These are phyloP conservation scores for Andinoacara biseriatus DNA, from an alignment of 2,113 vertebrate genomes.

Conservation along the genomic window DNA sequence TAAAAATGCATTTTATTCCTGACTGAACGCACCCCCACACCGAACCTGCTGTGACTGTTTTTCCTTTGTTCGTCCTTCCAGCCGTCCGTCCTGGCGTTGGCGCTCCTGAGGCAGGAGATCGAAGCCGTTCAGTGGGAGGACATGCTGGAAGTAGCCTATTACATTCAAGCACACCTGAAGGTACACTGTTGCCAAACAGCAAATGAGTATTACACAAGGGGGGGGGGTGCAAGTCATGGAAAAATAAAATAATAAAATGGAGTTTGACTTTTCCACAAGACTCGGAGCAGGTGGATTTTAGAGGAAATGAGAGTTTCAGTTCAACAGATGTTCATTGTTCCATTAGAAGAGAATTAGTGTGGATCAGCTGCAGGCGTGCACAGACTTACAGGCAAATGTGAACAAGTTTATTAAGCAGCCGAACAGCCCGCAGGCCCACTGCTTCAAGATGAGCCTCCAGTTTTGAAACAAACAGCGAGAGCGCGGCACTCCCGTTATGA, in stretches of 20 bases:
- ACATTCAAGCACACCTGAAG: constrained; percentile 89
- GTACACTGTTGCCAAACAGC: constrained; percentile 33
- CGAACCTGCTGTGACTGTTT: not conserved
- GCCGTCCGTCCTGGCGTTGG: constrained; percentile 95
- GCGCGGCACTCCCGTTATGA: not conserved
- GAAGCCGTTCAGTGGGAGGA: constrained; percentile 88
- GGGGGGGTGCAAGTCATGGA: not conserved
- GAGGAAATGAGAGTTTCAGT: not conserved
- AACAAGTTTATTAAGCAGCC: not conserved
- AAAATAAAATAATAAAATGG: not conserved
- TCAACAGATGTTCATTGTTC: not conserved
- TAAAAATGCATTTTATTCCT: not conserved
- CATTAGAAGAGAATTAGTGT: not conserved
- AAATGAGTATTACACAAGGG: not conserved
- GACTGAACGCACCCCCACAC: not conserved
- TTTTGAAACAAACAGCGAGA: not conserved
- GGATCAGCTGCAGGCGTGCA: not conserved
- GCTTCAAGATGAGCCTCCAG: not conserved
- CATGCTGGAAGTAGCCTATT: constrained; percentile 87
- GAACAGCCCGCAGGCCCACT: not conserved
- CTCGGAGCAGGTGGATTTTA: not conserved
- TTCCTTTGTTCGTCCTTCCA: constrained; percentile 54
- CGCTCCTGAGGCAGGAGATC: constrained; percentile 92
- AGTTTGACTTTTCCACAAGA: not conserved
- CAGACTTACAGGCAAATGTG: not conserved